These are phyloP conservation scores for Procapra przewalskii DNA, from an alignment of 2,113 vertebrate genomes.

Conservation along the genomic window DNA sequence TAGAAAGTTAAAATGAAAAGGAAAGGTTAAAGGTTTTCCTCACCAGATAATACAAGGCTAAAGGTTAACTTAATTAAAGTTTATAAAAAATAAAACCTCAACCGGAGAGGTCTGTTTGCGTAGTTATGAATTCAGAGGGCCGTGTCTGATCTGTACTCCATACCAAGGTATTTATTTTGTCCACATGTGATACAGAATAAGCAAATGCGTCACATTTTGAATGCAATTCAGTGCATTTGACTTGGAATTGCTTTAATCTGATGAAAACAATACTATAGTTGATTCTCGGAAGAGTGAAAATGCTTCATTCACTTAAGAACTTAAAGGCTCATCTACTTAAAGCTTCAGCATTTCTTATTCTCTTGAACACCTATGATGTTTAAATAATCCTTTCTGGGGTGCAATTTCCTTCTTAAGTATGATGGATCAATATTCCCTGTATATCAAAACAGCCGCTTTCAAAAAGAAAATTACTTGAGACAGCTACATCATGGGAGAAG, in stretches of 20 bases:
- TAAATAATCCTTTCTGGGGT: conserved; percentile 42
- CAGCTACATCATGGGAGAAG: background rate
- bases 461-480: conserved; percentile 51
- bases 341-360: background rate
- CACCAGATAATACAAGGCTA: background rate
- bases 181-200: background rate
- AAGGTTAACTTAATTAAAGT: background rate
- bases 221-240: background rate
- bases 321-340: conserved; percentile 5
- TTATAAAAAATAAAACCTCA: background rate
- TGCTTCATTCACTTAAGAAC: background rate
- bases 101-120: background rate
- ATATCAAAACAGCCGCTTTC: conserved; percentile 42
- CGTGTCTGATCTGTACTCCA: background rate
- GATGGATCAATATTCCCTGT: conserved; percentile 50
- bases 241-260: conserved; percentile 31
- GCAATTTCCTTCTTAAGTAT: conserved; percentile 49
- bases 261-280: background rate
- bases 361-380: conserved; percentile 25
- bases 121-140: background rate
- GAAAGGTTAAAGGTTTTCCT: background rate
- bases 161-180: background rate
- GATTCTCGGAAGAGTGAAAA: background rate
- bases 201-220: background rate
- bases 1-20: background rate